Evolutionary conservation across 2,113 vertebrate species (phyloP), one percentile per base, ranked within the genome.

Genomic region (Xiphias gladius): DNA sequence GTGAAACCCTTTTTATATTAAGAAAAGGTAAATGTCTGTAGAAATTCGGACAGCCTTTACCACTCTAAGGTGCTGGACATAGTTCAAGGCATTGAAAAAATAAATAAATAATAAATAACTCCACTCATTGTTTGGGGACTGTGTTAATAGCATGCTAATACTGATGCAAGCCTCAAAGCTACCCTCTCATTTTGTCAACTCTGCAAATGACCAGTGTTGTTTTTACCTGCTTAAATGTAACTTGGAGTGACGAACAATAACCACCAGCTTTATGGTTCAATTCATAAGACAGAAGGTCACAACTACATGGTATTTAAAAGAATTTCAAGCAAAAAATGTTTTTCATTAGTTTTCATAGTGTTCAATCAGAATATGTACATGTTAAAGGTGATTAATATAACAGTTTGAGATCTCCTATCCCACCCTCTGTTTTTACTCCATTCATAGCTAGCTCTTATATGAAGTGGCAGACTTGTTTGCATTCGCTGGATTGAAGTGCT

Each of bases 131-230:
- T 46, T 46, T 10, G 11, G 14, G 43, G 13, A 10, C n/a, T 16
- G 14, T 46, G 43, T 14, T 46, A 5, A 28, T 20, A 26, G n/a
- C n/a, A n/a, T n/a, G n/a, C 20, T 24, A 19, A 26, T 52, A 55
- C 48, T 76, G 46, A 76, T 66, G 62, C 61, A 76, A 57, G 64
- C 62, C 43, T 75, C 46, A 5, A 63, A 32, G 30, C 62, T 35
- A 30, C 19, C 50, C 6, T 39, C 61, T 63, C 20, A 52, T 52
- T 19, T 7, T 52, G 50, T 52, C 50, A 39, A 10, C 37, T 39
- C 37, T 9, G 37, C 6, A 39, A 50, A 50, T 50, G 17, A 20
- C 6, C 6, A 50, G 7, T 50, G 48, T 50, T 50, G 48, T 20
- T 50, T 20, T 50, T 8, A 50, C 48, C 5, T 5, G 13, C 14